A percentile compares a stretch with the other conserved stretches of the same genome.
phyloP scores from a whole-genome alignment of 2,113 vertebrate genomes.

The Aspidoscelis tigris region DNA sequence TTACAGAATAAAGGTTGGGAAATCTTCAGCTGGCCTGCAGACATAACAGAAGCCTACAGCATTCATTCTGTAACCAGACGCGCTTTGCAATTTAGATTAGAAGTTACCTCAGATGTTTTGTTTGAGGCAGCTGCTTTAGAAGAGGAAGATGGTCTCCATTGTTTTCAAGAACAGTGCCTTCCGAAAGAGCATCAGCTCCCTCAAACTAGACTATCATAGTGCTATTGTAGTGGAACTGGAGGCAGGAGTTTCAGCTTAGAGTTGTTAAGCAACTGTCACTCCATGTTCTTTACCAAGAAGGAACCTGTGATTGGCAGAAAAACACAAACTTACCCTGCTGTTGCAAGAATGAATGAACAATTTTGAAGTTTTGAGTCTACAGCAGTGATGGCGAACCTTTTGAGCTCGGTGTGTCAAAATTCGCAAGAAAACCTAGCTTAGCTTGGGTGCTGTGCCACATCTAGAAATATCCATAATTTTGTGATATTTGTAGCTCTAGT shows the following conservation, averaged over 20 bases:
- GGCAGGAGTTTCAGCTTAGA: constrained; percentile 12
- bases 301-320: neutral
- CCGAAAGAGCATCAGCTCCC: constrained; percentile 24
- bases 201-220: constrained; percentile 11
- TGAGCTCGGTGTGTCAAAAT: too few relatives aligned
- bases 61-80: neutral
- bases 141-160: constrained; percentile 13
- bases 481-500: too few relatives aligned
- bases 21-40: constrained; percentile 22
- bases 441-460: too few relatives aligned
- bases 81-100: neutral
- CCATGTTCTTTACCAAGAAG: constrained; percentile 48
- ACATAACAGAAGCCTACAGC: constrained; percentile 41
- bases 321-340: neutral
- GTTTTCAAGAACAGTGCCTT: constrained; percentile 24
- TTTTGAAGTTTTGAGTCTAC: neutral
- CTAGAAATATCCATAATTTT: too few relatives aligned
- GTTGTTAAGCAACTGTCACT: constrained; percentile 66
- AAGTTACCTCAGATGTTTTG: neutral
- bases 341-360: neutral
- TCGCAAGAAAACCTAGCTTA: too few relatives aligned
- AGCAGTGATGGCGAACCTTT: too few relatives aligned
- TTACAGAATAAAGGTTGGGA: constrained; percentile 14
- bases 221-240: constrained; percentile 7
- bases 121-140: neutral